Evolutionary conservation across 1,140 invertebrate genomes (phyloP), one percentile per base, ranked within the genome.

Genomic region (Odontomachus brunneus): DNA sequence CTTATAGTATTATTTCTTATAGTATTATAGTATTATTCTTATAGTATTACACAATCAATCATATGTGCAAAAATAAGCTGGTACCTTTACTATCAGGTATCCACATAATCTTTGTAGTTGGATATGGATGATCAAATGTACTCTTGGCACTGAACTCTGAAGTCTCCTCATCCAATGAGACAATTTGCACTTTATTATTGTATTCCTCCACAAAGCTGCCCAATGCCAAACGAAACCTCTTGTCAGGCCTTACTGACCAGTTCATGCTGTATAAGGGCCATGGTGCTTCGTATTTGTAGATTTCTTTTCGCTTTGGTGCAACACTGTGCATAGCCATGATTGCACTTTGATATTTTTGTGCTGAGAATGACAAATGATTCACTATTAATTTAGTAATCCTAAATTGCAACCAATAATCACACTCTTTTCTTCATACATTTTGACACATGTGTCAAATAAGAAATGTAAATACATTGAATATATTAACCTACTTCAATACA

Each of bases 191-290:
- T 96, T 99, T 99, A 91, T 99, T 99, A 90, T 99, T 99, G 90
- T 99, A 99, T 93, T 99, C 99, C 95, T 99, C 99, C 26, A 99
- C 98, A 95, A 99, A 99, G 92, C 98, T 99, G 19, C 99, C 99
- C 0, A 99, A 95, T 14, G 99, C 99, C 0, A 99, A 95, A 53
- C 99, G 96, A 92, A 99, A 99, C 82, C 98, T 95, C 92, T 99
- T 99, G 94, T 99, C 99, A 2, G 98, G 99, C 82, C 99, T 94
- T 0, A 99, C 97, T 19, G 98, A 99, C 99, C 99, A 99, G 93
- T 99, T 99, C 98, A 99, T 99, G 89, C 98, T 99, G 93, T 99
- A 99, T 0, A 99, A 94, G 1, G 98, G 98, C 98, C 98, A 99
- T 95, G 98, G 99, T 63, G 99, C 99, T 93, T 99, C 97, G 93